phyloP scores from a whole-genome alignment of 2,113 vertebrate genomes.

The Oncorhynchus keta region DNA sequence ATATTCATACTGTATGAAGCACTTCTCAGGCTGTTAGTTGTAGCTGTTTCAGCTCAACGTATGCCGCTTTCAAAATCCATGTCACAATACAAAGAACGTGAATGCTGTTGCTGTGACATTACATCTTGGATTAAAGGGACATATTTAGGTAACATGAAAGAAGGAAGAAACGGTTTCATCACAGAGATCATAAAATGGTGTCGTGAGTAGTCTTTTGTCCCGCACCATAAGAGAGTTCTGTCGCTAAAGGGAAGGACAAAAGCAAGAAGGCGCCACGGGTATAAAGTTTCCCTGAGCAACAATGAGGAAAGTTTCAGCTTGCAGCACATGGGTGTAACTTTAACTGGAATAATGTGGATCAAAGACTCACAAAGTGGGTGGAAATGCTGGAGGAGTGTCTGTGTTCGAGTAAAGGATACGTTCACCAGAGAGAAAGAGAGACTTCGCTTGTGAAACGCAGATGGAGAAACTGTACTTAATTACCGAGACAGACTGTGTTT shows the following conservation, averaged over 20 bases:
- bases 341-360: conserved; percentile 74
- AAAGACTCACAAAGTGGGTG: conserved; percentile 74
- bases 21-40: too few relatives aligned
- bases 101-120: conserved; percentile 32
- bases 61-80: too few relatives aligned
- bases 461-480: background rate
- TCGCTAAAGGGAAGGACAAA: conserved; percentile 76
- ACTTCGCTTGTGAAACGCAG: conserved; percentile 57
- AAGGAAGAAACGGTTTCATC: conserved; percentile 67
- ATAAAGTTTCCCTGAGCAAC: conserved; percentile 76
- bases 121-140: conserved; percentile 52
- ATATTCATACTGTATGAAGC: too few relatives aligned
- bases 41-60: too few relatives aligned
- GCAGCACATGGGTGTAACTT: conserved; percentile 78
- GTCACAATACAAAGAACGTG: too few relatives aligned
- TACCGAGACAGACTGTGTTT: background rate
- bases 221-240: conserved; percentile 69
- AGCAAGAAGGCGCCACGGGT: conserved; percentile 76
- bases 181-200: conserved; percentile 74
- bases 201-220: conserved; percentile 75
- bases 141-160: conserved; percentile 53
- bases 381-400: conserved; percentile 75
- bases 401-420: conserved; percentile 69
- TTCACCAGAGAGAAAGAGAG: conserved; percentile 64
- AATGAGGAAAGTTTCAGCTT: conserved; percentile 78